Evolutionary conservation across 2,113 vertebrate genomes (phyloP).

Genomic region (Amphiprion percula): DNA sequence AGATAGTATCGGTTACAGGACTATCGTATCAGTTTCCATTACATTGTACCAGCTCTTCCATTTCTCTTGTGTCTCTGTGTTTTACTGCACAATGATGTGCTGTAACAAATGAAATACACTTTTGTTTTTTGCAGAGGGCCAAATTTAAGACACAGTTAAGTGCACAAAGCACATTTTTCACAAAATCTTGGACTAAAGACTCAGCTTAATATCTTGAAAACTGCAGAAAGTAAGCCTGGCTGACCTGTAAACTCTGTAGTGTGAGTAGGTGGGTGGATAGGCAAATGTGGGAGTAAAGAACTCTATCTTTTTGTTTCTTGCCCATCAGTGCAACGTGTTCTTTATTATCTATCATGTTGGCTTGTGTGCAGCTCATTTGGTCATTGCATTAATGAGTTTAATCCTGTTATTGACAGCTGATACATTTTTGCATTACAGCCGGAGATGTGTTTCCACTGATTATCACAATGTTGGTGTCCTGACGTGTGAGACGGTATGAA

Average conservation of each 20-base stretch:
- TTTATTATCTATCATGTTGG: constrained; percentile 26
- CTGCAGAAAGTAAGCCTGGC: constrained; percentile 38
- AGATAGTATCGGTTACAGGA: neutral
- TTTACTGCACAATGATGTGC: neutral
- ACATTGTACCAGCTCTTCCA: neutral
- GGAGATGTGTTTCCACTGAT: constrained; percentile 31
- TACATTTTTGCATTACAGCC: constrained; percentile 41
- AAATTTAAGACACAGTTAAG: neutral
- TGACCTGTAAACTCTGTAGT: constrained; percentile 65
- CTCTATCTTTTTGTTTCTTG: constrained; percentile 36
- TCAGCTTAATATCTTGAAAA: constrained; percentile 30
- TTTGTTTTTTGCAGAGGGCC: neutral
- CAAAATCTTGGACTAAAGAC: constrained; percentile 23
- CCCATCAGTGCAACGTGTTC: constrained; percentile 28
- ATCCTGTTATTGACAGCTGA: constrained; percentile 28
- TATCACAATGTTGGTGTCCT: constrained; percentile 32
- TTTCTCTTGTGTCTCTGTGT: neutral
- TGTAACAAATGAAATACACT: neutral
- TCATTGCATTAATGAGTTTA: constrained; percentile 16
- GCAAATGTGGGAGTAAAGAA: constrained; percentile 60
- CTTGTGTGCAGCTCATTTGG: constrained; percentile 16
- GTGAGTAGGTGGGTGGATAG: constrained; percentile 59
- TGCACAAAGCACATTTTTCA: neutral
- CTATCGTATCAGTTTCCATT: neutral
- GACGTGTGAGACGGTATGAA: constrained; percentile 41